Evolutionary conservation across 2,113 vertebrate species (phyloP).

Genomic region (Chaenogobius annularis): DNA sequence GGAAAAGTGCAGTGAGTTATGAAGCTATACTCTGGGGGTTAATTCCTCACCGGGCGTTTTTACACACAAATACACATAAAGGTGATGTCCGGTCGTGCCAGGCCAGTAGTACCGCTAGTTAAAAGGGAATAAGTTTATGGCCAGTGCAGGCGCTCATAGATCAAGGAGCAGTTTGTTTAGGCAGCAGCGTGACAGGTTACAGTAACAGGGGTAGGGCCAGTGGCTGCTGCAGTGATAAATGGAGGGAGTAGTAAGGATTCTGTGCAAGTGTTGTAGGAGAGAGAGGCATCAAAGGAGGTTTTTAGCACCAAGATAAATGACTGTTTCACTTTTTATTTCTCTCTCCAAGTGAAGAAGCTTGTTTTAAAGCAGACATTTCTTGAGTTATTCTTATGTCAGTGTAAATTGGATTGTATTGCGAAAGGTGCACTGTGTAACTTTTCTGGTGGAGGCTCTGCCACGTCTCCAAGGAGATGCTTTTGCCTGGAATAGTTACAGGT

Average conservation of each 20-base stretch:
- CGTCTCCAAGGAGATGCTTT: neutral
- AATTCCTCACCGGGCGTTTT: slow-evolving; percentile 66
- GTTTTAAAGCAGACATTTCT: slow-evolving; percentile 28
- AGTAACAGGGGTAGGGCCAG: slow-evolving; percentile 77
- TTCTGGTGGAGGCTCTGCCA: neutral
- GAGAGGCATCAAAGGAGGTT: slow-evolving; percentile 59
- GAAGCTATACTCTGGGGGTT: slow-evolving; percentile 71
- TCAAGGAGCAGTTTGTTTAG: slow-evolving; percentile 89
- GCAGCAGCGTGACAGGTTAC: slow-evolving; percentile 80
- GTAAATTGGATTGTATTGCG: slow-evolving; percentile 8
- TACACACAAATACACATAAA: slow-evolving; percentile 49
- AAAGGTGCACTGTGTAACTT: neutral
- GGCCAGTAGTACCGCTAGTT: slow-evolving; percentile 76
- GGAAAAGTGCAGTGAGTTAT: slow-evolving; percentile 67
- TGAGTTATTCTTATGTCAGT: slow-evolving; percentile 13
- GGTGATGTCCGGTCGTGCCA: slow-evolving; percentile 63
- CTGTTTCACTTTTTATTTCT: slow-evolving; percentile 51
- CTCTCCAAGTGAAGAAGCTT: slow-evolving; percentile 35
- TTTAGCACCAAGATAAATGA: slow-evolving; percentile 67
- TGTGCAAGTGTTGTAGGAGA: slow-evolving; percentile 35
- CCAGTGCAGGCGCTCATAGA: slow-evolving; percentile 82
- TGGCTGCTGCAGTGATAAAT: slow-evolving; percentile 78
- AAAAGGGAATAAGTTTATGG: slow-evolving; percentile 90
- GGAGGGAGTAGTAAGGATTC: slow-evolving; percentile 51
- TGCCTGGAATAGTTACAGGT: no score